Percentiles rank a stretch among this genome's conserved stretches.
Conservation (phyloP, 1,140 invertebrate genomes). For the Steinernema feltiae region DNA sequence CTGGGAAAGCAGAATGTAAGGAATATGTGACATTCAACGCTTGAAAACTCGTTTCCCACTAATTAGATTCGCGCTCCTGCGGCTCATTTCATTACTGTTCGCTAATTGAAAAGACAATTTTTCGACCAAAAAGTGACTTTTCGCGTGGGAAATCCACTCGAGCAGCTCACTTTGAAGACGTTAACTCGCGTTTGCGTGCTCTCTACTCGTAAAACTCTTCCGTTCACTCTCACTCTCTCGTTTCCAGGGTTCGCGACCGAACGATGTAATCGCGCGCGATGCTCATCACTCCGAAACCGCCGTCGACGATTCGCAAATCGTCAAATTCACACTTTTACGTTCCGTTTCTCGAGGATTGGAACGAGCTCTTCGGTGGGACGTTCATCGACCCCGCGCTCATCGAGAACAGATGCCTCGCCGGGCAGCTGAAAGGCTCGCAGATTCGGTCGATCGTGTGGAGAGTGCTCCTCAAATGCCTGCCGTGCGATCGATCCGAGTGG, state of each 20-base stretch:
- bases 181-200: no score
- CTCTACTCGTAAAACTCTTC: no score
- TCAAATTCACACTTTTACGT: constrained; percentile 4
- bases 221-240: no score
- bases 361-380: not conserved
- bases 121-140: no score
- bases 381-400: not conserved
- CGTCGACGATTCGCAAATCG: not conserved
- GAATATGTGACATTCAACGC: no score
- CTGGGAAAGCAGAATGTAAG: no score
- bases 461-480: not conserved
- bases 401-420: not conserved
- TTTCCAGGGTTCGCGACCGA: not conserved
- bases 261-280: not conserved
- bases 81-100: no score
- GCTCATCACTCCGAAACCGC: not conserved
- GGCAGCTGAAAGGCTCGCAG: not conserved
- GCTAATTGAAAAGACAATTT: no score
- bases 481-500: not conserved
- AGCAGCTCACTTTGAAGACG: no score
- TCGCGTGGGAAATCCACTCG: no score
- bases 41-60: no score
- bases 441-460: not conserved
- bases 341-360: constrained; percentile 1
- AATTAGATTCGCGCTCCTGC: no score